phyloP scores from a whole-genome alignment of 1,140 invertebrate species.

The Lordiphosa mommai region DNA sequence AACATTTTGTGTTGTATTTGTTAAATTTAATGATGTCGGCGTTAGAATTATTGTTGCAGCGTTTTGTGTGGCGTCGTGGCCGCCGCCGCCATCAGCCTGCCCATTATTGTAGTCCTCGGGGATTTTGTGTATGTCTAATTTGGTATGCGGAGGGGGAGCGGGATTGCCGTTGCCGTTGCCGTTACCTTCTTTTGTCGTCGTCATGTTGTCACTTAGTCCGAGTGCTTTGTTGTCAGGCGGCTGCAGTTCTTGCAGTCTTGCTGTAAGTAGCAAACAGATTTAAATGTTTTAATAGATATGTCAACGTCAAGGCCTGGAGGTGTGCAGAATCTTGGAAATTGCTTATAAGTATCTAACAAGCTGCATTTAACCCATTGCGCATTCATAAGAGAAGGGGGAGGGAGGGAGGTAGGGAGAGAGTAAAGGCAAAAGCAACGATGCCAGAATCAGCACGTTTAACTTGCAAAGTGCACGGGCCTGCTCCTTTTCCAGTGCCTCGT shows the following conservation, averaged over 20 bases:
- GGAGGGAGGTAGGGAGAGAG: too few relatives aligned
- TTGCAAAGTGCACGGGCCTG: slow-evolving; percentile 43
- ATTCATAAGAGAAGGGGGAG: slow-evolving; percentile 42
- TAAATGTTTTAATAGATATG: slow-evolving; percentile 53
- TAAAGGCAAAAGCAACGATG: too few relatives aligned
- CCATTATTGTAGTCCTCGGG: slow-evolving; percentile 50
- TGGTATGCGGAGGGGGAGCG: slow-evolving; percentile 44
- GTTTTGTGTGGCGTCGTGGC: slow-evolving; percentile 45
- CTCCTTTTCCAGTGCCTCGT: background rate
- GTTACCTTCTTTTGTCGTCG: slow-evolving; percentile 36
- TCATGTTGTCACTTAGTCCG: slow-evolving; percentile 55
- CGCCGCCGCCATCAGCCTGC: slow-evolving; percentile 19
- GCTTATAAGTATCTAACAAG: slow-evolving; percentile 50
- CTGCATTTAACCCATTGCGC: slow-evolving; percentile 63
- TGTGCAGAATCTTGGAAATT: slow-evolving; percentile 20
- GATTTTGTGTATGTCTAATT: slow-evolving; percentile 75
- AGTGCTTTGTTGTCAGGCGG: slow-evolving; percentile 34
- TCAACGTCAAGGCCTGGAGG: slow-evolving; percentile 1
- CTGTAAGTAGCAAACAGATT: slow-evolving; percentile 57
- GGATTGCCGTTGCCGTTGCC: slow-evolving; percentile 11
- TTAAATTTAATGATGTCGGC: slow-evolving; percentile 78
- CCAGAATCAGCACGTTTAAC: slow-evolving; percentile 25
- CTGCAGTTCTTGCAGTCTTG: slow-evolving; percentile 37
- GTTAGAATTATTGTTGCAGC: slow-evolving; percentile 78
- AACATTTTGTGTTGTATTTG: slow-evolving; percentile 66